Percentiles rank a stretch among this genome's conserved stretches.
Conservation (phyloP, 2,888 invertebrate genomes). For the Flexamia atlantica region DNA sequence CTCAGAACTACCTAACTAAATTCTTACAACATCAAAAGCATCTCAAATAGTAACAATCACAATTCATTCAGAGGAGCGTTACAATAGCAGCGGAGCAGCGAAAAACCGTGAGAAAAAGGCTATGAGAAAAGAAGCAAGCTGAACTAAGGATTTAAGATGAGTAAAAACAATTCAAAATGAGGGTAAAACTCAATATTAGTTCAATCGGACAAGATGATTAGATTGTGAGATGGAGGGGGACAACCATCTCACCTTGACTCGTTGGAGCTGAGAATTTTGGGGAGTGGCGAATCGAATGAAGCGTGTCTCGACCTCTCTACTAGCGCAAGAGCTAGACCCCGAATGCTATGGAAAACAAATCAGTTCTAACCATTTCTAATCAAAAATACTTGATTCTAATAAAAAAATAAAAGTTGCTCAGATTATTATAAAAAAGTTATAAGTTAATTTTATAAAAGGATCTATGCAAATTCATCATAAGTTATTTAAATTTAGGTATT, state of each 20-base stretch:
- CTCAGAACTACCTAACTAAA: constrained; percentile 18
- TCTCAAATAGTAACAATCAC: constrained; percentile 7
- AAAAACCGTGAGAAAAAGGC: not conserved
- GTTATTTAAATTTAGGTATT: too few relatives aligned
- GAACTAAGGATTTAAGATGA: constrained; percentile 1
- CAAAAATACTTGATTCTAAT: constrained; percentile 1
- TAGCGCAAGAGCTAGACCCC: constrained; percentile 60
- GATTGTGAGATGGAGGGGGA: constrained; percentile 59
- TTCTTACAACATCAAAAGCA: constrained; percentile 10
- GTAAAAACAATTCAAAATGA: constrained; percentile 25
- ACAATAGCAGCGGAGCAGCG: not conserved
- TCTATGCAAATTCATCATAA: too few relatives aligned
- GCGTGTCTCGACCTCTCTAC: constrained; percentile 35
- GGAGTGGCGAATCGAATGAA: constrained; percentile 34
- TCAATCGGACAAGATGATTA: constrained; percentile 50
- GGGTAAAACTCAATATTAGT: constrained; percentile 29
- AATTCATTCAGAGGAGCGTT: not conserved
- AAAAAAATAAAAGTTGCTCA: too few relatives aligned
- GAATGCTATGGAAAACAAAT: constrained; percentile 52
- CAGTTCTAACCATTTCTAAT: constrained; percentile 25
- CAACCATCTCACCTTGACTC: constrained; percentile 61
- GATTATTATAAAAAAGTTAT: too few relatives aligned
- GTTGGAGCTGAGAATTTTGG: constrained; percentile 46
- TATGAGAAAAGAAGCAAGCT: constrained; percentile 1
- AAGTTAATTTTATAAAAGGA: too few relatives aligned